Evolutionary conservation across 2,888 invertebrate species (phyloP).

Genomic region (Nyleta sp.): DNA sequence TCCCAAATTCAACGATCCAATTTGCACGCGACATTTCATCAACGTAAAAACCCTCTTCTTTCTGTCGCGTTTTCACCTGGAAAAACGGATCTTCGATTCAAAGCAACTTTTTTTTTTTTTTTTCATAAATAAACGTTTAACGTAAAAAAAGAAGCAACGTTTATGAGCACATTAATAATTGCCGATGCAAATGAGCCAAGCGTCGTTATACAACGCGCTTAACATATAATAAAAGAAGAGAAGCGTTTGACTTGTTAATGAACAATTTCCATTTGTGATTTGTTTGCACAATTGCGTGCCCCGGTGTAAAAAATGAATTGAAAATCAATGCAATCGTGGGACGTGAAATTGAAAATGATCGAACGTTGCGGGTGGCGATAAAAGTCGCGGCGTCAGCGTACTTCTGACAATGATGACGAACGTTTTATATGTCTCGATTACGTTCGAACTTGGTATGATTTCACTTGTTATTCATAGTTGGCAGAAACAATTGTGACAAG

Average conservation of each 20-base stretch:
- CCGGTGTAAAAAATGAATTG: slow-evolving; percentile 18
- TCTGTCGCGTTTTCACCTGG: neutral
- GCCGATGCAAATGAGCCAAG: slow-evolving; percentile 27
- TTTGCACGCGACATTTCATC: slow-evolving; percentile 16
- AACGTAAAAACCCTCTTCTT: slow-evolving; percentile 1
- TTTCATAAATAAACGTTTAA: too few species aligned
- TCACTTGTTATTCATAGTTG: slow-evolving; percentile 46
- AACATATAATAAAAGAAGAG: slow-evolving; percentile 10
- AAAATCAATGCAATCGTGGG: slow-evolving; percentile 17
- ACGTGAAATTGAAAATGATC: slow-evolving; percentile 32
- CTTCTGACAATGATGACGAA: slow-evolving; percentile 36
- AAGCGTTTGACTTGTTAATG: neutral
- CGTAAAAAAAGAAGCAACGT: slow-evolving; percentile 20
- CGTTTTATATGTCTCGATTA: slow-evolving; percentile 46
- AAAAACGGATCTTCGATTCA: too few species aligned
- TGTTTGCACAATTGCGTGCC: slow-evolving; percentile 2
- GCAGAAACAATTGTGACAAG: slow-evolving; percentile 30
- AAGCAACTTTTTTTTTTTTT: neutral
- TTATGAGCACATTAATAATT: slow-evolving; percentile 26
- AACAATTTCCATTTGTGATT: neutral
- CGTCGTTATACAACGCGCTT: slow-evolving; percentile 19
- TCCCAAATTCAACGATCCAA: slow-evolving; percentile 45
- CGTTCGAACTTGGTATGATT: slow-evolving; percentile 35
- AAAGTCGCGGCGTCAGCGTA: slow-evolving; percentile 16
- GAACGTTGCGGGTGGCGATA: slow-evolving; percentile 20